Base-by-base conservation (phyloP, 1,140 invertebrate species). In the Tyrophagus putrescentiae region DNA sequence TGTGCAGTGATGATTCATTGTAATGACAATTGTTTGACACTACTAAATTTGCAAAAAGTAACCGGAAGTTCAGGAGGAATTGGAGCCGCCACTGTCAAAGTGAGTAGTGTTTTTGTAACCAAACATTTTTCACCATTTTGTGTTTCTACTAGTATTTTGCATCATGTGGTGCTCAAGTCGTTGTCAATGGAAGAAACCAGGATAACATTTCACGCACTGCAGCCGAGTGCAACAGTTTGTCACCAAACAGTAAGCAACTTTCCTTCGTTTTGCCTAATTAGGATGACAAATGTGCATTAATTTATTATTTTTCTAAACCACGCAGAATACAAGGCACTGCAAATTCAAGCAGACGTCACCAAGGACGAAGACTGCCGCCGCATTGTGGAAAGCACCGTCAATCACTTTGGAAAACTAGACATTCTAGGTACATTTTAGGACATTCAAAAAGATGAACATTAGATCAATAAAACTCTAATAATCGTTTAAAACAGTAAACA, bases 321-420 rank as follows among this genome's bases (percentile, higher is more conserved):
- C 44, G 6, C 16, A 58, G 56, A 58, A 27, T 41, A 42, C 18
- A 53, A 33, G 25, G 39, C 57, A 2, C 25, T 45, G 21, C 57
- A 59, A 45, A 45, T 84, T 1, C 80, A 84, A 29, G 96, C 90
- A 67, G 95, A 98, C 74, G 85, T 98, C 3, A 77, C 92, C 54
- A 82, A 89, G 72, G 91, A 95, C 72, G 70, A 72, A 32, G 82
- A 88, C 72, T 81, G 98, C 0, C 72, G 80, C 62, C 76, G 77
- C 21, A 91, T 93, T 16, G 81, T 98, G 23, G 79, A 92, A 65
- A 78, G 80, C 63, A 84, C 91, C 11, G 82, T 96, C 0, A 78
- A 83, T 42, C 84, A 84, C 72, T 98, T 98, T 76, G 94, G 94
- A 45, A 90, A 91, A 53, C 29, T 63, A 18, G 62, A 63, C 39